phyloP scores from a whole-genome alignment of 2,113 vertebrate species.

The Redunca redunca region DNA sequence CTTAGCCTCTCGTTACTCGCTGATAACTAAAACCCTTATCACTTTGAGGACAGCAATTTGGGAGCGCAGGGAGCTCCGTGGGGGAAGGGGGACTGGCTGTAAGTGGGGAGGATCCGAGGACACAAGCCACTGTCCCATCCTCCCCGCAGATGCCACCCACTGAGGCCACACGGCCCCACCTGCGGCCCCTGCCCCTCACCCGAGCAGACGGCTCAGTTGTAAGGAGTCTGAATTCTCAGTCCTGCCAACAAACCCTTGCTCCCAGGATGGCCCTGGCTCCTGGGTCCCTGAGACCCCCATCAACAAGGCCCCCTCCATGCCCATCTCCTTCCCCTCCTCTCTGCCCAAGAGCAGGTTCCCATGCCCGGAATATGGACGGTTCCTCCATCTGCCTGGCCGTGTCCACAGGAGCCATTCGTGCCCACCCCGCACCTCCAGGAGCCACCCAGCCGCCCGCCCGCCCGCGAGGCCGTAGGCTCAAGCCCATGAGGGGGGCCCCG shows the following conservation, averaged over 20 bases:
- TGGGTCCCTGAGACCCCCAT: background rate
- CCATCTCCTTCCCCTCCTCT: background rate
- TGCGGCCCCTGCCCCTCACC: fast-evolving
- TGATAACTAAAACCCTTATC: background rate
- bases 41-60: background rate
- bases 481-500: background rate
- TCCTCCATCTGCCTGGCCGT: background rate
- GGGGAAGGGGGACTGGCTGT: fast-evolving
- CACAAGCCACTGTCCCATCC: background rate
- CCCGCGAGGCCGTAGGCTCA: background rate
- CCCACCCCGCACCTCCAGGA: background rate
- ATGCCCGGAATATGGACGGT: fast-evolving
- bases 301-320: background rate
- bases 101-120: background rate
- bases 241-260: background rate
- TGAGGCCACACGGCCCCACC: background rate
- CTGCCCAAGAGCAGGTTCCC: background rate
- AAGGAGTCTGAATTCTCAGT: background rate
- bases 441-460: fast-evolving
- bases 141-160: background rate
- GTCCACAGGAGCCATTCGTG: background rate
- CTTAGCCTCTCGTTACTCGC: background rate
- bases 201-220: no score
- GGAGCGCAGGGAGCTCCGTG: background rate
- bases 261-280: background rate